Evolutionary conservation across 2,113 vertebrate genomes (phyloP), one percentile per base, ranked within the genome.

Genomic region (Odobenus rosmarus): DNA sequence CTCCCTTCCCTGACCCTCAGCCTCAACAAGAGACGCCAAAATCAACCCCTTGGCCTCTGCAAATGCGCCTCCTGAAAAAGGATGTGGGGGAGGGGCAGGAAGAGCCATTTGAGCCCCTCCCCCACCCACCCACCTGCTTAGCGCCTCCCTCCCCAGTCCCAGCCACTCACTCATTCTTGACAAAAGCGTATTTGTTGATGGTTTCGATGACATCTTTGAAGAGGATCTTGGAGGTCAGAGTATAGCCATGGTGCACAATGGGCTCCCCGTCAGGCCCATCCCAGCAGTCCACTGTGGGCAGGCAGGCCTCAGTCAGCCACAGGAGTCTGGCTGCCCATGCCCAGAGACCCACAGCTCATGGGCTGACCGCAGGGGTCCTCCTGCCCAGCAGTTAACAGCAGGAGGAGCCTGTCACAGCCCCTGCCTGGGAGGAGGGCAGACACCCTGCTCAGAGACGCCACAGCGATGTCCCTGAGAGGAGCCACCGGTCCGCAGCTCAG

Each of bases 171-270:
- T 99, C 99, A 7, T 99, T 99, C 98, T 99, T 99, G 98, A 99
- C 90, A 94, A 99, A 99, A 96, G 99, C 99, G 0, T 99, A 99
- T 98, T 99, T 99, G 99, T 99, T 99, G 99, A 99, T 99, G 88
- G 99, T 99, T 97, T 99, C 99, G 1, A 99, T 99, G 82, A 99
- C 99, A 1, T 99, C 99, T 98, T 98, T 99, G 98, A 99, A 99
- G 95, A 99, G 99, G 98, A 99, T 99, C 99, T 99, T 99, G 98
- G 99, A 99, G 93, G 99, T 99, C 96, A 99, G 98, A 0, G 99
- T 99, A 98, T 99, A 99, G 95, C 99, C 99, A 0, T 99, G 99
- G 97, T 99, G 99, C 69, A 99, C 99, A 0, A 99, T 99, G 1
- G 99, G 99, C 79, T 99, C 99, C 1, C 99, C 99, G 0, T 99